Percentiles rank a stretch among this genome's conserved stretches.
Conservation (phyloP, 2,888 invertebrate genomes). For the Mechanitis messenoides region DNA sequence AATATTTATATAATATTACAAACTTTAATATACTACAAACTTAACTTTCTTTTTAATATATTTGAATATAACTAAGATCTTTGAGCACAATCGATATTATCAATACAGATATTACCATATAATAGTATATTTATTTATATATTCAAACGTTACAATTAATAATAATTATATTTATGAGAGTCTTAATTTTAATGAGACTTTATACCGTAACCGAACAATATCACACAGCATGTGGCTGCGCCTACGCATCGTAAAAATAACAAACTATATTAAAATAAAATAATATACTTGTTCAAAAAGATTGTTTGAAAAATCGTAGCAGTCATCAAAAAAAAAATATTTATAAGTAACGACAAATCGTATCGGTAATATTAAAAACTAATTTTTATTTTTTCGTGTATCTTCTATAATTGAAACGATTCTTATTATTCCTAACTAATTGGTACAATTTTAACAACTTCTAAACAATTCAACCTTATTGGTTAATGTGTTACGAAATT, state of each 20-base stretch:
- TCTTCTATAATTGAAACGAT: constrained; percentile 14
- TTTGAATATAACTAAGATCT: too few relatives aligned
- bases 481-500: too few relatives aligned
- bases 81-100: too few relatives aligned
- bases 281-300: too few relatives aligned
- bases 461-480: constrained; percentile 28
- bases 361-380: background rate
- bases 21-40: constrained; percentile 5
- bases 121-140: too few relatives aligned
- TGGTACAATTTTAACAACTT: constrained; percentile 27
- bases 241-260: constrained; percentile 6
- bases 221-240: constrained; percentile 16
- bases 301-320: too few relatives aligned
- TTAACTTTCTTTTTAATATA: background rate
- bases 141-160: background rate
- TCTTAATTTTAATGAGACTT: constrained; percentile 2
- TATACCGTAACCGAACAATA: constrained; percentile 7
- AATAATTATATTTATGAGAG: background rate
- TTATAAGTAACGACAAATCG: background rate
- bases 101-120: too few relatives aligned
- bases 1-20: constrained; percentile 7
- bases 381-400: background rate
- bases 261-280: too few relatives aligned
- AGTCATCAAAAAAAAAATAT: too few relatives aligned
- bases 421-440: constrained; percentile 22